Base-by-base conservation (phyloP, 2,113 vertebrate species). In the Cyanoderma ruficeps region DNA sequence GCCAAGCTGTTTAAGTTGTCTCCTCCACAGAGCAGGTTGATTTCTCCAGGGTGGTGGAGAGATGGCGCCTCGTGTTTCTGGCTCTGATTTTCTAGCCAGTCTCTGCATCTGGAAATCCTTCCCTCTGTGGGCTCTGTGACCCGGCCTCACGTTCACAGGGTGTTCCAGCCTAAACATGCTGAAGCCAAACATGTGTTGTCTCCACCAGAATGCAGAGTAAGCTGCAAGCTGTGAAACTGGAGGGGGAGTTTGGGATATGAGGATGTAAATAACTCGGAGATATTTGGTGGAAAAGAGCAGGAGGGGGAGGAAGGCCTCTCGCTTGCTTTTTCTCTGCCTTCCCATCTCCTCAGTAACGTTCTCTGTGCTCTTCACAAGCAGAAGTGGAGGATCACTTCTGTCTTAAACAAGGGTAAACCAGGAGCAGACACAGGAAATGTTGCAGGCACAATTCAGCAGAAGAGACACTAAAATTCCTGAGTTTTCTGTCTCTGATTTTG, bases 1-100 rank as follows among this genome's bases (percentile, higher is more conserved):
- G 72, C 77, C 89, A 94, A 94, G 93, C 90, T 96, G 93, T 96
- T 96, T 72, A 60, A 80, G 75, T 87, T 87, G 84, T 87, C 76
- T 91, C 69, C 89, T 93, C 71, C 74, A 5, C 74, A 19, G 86
- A 77, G 90, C 75, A 80, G 96, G 93, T 92, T 87, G 85, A 17
- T 93, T 90, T 52, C 56, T 91, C 64, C 46, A 39, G 92, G 83
- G 60, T 53, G 77, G 23, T 63, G 53, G 68, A 75, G 74, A 44
- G 64, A 70, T 74, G 55, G 83, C 90, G 64, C 90, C 65, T 90
- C 27, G 0, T 68, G 25, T 79, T 91, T 65, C 61, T 78, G 69
- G 23, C 49, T 69, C 2, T 28, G 56, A 5, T 52, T 79, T 84
- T 37, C 59, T 4, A 53, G 59, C 23, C 57, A 3, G 13, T 27